Evolutionary conservation across 2,888 invertebrate species (phyloP).

Genomic region (Acleris sparsana): DNA sequence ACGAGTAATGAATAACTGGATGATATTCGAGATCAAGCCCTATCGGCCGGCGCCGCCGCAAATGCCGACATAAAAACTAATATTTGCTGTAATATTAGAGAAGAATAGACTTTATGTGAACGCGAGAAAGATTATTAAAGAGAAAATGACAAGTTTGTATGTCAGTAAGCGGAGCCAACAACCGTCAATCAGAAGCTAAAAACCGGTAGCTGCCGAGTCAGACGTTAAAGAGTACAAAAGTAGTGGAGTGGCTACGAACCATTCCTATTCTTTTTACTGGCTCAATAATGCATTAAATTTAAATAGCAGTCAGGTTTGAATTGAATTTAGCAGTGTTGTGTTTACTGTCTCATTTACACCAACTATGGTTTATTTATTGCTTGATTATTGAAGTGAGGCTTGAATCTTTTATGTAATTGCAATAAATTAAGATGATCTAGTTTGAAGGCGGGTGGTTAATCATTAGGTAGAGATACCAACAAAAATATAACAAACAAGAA

Average conservation of each 20-base stretch:
- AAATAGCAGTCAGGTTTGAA: conserved; percentile 24
- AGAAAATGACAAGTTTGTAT: conserved; percentile 51
- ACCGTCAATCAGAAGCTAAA: conserved; percentile 82
- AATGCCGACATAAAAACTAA: conserved; percentile 56
- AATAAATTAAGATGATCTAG: conserved; percentile 17
- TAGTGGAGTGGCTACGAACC: conserved; percentile 59
- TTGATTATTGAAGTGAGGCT: conserved; percentile 28
- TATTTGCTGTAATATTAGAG: conserved; percentile 32
- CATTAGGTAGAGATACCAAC: neutral
- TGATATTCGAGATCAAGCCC: conserved; percentile 79
- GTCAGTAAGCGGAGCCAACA: conserved; percentile 77
- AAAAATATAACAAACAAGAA: too few species aligned
- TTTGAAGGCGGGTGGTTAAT: conserved; percentile 2
- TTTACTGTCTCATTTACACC: conserved; percentile 28
- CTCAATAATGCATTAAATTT: conserved; percentile 31
- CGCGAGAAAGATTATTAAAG: conserved; percentile 40
- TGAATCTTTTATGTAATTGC: conserved; percentile 23
- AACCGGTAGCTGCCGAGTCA: conserved; percentile 80
- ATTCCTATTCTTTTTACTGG: conserved; percentile 44
- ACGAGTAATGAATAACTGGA: conserved; percentile 80
- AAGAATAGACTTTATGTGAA: conserved; percentile 46
- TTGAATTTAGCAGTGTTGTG: conserved; percentile 28
- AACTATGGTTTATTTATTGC: conserved; percentile 34
- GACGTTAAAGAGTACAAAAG: conserved; percentile 77
- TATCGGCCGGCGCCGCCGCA: conserved; percentile 77